phyloP scores from a whole-genome alignment of 2,797 vertebrate species.

The Heliangelus exortis region DNA sequence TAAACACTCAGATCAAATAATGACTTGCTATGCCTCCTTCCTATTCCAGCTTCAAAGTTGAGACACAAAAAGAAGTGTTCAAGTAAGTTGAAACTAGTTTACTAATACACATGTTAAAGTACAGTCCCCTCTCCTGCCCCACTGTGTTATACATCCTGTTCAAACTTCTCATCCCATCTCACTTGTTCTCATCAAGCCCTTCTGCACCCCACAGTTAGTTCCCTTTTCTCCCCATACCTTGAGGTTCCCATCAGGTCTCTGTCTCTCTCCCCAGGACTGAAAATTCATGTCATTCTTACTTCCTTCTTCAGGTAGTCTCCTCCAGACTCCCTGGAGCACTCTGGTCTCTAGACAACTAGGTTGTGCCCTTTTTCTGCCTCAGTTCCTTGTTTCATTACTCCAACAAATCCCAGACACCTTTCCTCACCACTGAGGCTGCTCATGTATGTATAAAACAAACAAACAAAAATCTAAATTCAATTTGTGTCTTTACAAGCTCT shows the following conservation, averaged over 20 bases:
- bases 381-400: neutral
- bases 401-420: neutral
- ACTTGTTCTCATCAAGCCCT: neutral
- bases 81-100: neutral
- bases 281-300: neutral
- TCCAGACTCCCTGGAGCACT: neutral
- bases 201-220: neutral
- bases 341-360: neutral
- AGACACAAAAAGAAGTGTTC: neutral
- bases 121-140: neutral
- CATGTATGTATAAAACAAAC: accelerated
- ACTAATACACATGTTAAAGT: neutral
- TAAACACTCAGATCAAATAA: neutral
- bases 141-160: neutral
- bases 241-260: neutral
- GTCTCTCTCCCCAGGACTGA: neutral
- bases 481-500: neutral
- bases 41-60: neutral
- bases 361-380: neutral
- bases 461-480: neutral
- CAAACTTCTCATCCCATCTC: neutral
- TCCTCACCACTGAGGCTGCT: neutral
- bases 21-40: neutral
- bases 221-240: neutral
- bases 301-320: neutral